A percentile compares a stretch with the other conserved stretches of the same genome.
These are phyloP conservation scores for Platypus cylindrus DNA, from an alignment of 2,888 invertebrate species.

Conservation along the genomic window DNA sequence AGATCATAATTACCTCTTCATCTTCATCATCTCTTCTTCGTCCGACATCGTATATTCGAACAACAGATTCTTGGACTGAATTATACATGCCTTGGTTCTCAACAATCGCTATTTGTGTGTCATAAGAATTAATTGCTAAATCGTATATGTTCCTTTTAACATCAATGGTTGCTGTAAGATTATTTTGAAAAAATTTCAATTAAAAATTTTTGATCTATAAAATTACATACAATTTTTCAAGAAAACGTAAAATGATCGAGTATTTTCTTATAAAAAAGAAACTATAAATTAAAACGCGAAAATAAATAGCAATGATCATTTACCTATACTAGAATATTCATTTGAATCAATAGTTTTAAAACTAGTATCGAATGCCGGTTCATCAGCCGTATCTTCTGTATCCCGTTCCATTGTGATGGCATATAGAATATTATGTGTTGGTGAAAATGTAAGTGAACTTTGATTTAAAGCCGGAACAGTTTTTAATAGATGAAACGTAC, in stretches of 20 bases:
- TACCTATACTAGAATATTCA: conserved; percentile 87
- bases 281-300: background rate
- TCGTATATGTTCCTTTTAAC: conserved; percentile 83
- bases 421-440: conserved; percentile 76
- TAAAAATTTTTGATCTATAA: too few species aligned
- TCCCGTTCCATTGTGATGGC: conserved; percentile 70
- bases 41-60: conserved; percentile 87
- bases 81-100: conserved; percentile 80
- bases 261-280: too few species aligned
- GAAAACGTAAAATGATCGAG: background rate
- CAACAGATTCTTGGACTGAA: conserved; percentile 76
- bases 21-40: conserved; percentile 77
- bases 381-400: conserved; percentile 58
- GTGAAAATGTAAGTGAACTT: conserved; percentile 78
- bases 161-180: conserved; percentile 78
- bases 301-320: conserved; percentile 16
- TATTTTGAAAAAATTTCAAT: background rate
- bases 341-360: conserved; percentile 90
- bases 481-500: conserved; percentile 85
- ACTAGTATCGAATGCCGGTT: conserved; percentile 73
- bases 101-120: conserved; percentile 80
- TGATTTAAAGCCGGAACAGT: conserved; percentile 91
- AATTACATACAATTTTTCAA: too few species aligned
- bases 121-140: conserved; percentile 68
- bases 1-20: conserved; percentile 48